A percentile compares a stretch with the other conserved stretches of the same genome.
phyloP scores from a whole-genome alignment of 1,140 invertebrate species.

The Colletes latitarsis region DNA sequence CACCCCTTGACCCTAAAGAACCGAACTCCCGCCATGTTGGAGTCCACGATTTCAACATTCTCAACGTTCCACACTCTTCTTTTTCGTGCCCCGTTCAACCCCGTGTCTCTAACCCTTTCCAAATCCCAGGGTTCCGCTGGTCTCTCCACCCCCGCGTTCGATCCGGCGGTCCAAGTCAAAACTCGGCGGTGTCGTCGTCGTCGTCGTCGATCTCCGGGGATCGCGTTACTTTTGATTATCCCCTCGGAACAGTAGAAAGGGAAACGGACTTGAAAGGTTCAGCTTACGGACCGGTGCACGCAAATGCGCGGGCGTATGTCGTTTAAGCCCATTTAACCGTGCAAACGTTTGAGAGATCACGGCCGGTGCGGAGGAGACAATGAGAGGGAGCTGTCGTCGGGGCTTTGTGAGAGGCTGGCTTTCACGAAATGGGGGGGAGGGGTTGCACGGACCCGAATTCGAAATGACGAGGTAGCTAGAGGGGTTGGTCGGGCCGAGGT shows the following conservation, averaged over 20 bases:
- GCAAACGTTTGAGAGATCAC: slow-evolving; percentile 55
- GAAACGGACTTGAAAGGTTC: slow-evolving; percentile 45
- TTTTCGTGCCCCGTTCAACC: too few relatives aligned
- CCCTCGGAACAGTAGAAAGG: slow-evolving; percentile 19
- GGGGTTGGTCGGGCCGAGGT: slow-evolving; percentile 33
- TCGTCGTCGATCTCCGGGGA: slow-evolving; percentile 34
- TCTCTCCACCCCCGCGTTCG: background rate
- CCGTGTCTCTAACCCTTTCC: too few relatives aligned
- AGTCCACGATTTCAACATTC: too few relatives aligned
- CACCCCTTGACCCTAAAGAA: too few relatives aligned
- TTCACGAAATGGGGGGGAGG: slow-evolving; percentile 22
- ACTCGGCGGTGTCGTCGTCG: background rate
- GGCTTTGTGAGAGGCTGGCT: slow-evolving; percentile 58
- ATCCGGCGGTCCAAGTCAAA: slow-evolving; percentile 10
- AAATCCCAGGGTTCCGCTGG: too few relatives aligned
- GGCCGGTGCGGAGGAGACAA: slow-evolving; percentile 62
- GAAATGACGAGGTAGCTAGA: slow-evolving; percentile 39
- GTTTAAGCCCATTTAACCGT: slow-evolving; percentile 67
- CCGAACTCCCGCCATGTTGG: too few relatives aligned
- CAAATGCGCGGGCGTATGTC: slow-evolving; percentile 59
- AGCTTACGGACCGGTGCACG: slow-evolving; percentile 36
- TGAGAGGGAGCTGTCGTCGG: slow-evolving; percentile 70
- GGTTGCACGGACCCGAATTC: slow-evolving; percentile 38
- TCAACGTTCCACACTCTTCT: too few relatives aligned
- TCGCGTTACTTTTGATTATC: slow-evolving; percentile 42